phyloP scores from a whole-genome alignment of 2,888 invertebrate genomes.

The Tipula unca region DNA sequence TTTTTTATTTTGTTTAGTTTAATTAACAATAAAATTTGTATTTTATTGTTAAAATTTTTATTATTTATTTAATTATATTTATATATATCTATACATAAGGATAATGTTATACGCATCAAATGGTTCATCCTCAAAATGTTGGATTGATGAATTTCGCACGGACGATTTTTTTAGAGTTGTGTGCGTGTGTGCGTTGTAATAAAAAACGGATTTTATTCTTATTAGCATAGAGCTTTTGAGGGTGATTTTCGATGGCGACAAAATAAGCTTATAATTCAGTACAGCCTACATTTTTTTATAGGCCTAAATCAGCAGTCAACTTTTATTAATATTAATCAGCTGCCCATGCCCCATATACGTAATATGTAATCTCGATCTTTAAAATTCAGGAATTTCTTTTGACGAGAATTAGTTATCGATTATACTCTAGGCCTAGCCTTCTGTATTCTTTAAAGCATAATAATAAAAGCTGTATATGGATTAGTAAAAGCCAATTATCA shows the following conservation, averaged over 20 bases:
- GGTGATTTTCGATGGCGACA: no score
- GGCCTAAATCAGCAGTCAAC: no score
- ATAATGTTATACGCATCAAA: neutral
- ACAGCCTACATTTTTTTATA: no score
- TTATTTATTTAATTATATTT: neutral
- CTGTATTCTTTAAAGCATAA: neutral
- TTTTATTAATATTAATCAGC: no score
- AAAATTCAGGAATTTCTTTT: no score
- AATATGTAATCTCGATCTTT: no score
- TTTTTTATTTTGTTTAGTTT: neutral
- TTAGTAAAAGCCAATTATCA: neutral
- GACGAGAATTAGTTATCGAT: no score
- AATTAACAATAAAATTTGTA: neutral
- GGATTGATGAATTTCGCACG: neutral
- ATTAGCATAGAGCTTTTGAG: neutral
- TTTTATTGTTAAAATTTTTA: neutral
- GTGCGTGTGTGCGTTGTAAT: neutral
- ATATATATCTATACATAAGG: no score
- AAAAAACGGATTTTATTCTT: neutral
- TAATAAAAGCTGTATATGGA: neutral
- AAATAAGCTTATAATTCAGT: no score
- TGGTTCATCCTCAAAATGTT: neutral
- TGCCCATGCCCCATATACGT: no score
- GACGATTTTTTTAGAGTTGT: neutral
- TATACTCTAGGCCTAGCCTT: no score